Evolutionary conservation across 2,113 vertebrate species (phyloP).

Genomic region (Pseudonaja textilis): DNA sequence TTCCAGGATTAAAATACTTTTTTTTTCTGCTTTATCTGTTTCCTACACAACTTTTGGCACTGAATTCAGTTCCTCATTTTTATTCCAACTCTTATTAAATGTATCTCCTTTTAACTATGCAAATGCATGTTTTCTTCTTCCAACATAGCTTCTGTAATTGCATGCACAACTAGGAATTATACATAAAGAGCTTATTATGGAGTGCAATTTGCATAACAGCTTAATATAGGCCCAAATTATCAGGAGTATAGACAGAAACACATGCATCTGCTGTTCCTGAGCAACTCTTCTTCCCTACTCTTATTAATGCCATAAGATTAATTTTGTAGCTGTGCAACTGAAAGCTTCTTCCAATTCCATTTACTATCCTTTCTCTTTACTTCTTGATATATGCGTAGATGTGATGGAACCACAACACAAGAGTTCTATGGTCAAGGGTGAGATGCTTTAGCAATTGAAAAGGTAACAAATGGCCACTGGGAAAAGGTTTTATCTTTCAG

Average conservation of each 20-base stretch:
- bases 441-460: not conserved
- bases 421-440: not conserved
- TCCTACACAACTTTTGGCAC: not conserved
- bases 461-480: not conserved
- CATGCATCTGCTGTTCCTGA: not conserved
- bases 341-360: not conserved
- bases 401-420: not conserved
- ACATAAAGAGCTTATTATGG: not conserved
- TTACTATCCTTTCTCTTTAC: not conserved
- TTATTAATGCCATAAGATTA: not conserved
- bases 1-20: not conserved
- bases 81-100: not conserved
- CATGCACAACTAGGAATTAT: not conserved
- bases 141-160: not conserved
- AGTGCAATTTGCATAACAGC: not conserved
- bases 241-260: not conserved
- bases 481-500: not conserved
- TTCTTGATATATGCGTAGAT: not conserved
- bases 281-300: not conserved
- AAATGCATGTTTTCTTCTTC: not conserved
- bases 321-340: not conserved
- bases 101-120: not conserved
- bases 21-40: not conserved
- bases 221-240: not conserved
- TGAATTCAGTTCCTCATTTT: not conserved